Evolutionary conservation across 2,797 vertebrate species (phyloP).

Genomic region (Oreonectes daqikongensis): DNA sequence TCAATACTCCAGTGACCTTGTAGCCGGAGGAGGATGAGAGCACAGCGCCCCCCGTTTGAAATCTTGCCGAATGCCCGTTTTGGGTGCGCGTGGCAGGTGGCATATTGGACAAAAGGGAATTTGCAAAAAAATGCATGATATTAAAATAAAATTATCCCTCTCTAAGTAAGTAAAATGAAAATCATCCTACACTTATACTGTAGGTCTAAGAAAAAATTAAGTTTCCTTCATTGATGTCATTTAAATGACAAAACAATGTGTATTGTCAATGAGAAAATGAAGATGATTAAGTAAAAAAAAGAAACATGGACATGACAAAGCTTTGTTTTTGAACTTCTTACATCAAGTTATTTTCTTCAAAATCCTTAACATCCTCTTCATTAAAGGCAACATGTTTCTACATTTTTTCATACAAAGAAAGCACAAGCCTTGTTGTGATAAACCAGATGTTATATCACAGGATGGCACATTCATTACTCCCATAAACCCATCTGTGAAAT

Average conservation of each 20-base stretch:
- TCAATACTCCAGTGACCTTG: constrained; percentile 99
- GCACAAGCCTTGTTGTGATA: constrained; percentile 80
- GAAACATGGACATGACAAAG: not conserved
- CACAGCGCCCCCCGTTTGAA: constrained; percentile 72
- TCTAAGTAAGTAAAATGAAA: too few relatives aligned
- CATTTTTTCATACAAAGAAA: constrained; percentile 54
- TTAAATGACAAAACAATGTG: not conserved
- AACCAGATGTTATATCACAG: constrained; percentile 85
- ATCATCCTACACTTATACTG: too few relatives aligned
- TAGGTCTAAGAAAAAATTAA: not conserved
- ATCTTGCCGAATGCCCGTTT: constrained; percentile 46
- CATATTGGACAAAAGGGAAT: constrained; percentile 9
- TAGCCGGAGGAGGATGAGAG: constrained; percentile 74
- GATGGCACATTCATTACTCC: constrained; percentile 82
- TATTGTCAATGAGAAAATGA: too few relatives aligned
- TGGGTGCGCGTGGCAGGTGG: constrained; percentile 45
- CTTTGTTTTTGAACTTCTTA: not conserved
- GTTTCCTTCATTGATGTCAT: not conserved
- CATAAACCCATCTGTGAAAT: constrained; percentile 86
- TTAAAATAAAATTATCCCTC: too few relatives aligned
- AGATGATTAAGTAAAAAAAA: constrained; percentile 14
- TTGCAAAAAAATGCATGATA: constrained; percentile 5
- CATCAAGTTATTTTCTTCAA: constrained; percentile 63
- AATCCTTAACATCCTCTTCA: constrained; percentile 69
- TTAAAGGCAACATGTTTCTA: constrained; percentile 61